Conservation (phyloP, 2,113 vertebrate genomes). For the Eptesicus fuscus region DNA sequence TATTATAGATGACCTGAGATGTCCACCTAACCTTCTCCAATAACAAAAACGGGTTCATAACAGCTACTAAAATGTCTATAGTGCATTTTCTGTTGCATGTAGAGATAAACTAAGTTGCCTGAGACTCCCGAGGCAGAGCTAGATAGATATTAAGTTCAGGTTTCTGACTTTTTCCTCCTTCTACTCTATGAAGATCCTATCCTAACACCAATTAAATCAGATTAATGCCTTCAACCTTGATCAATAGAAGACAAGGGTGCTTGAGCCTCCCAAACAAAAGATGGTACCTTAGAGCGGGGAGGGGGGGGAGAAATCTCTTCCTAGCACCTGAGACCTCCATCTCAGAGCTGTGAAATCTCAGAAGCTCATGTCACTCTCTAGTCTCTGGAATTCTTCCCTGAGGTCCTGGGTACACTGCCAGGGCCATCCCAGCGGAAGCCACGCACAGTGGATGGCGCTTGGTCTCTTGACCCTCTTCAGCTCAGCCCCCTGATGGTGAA, state of each 20-base stretch:
- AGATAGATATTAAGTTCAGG: neutral
- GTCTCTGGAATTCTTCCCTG: neutral
- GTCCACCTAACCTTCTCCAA: neutral
- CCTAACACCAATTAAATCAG: neutral
- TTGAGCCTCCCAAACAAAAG: too few species aligned
- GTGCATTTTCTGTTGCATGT: neutral
- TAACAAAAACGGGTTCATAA: neutral
- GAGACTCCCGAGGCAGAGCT: fast-evolving
- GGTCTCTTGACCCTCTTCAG: neutral
- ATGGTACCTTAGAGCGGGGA: fast-evolving
- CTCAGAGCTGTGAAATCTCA: neutral
- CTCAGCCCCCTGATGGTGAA: neutral
- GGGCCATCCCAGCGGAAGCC: neutral
- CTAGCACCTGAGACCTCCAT: neutral
- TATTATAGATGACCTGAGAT: neutral
- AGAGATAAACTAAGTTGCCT: neutral
- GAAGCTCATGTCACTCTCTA: neutral
- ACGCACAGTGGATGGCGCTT: fast-evolving
- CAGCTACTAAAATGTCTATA: neutral
- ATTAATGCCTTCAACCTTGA: neutral
- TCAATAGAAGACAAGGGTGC: neutral
- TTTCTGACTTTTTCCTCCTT: neutral
- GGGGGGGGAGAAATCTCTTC: neutral
- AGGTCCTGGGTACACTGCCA: neutral
- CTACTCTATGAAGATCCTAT: neutral